Evolutionary conservation across 2,113 vertebrate genomes (phyloP).

Genomic region (Sminthopsis crassicaudata): DNA sequence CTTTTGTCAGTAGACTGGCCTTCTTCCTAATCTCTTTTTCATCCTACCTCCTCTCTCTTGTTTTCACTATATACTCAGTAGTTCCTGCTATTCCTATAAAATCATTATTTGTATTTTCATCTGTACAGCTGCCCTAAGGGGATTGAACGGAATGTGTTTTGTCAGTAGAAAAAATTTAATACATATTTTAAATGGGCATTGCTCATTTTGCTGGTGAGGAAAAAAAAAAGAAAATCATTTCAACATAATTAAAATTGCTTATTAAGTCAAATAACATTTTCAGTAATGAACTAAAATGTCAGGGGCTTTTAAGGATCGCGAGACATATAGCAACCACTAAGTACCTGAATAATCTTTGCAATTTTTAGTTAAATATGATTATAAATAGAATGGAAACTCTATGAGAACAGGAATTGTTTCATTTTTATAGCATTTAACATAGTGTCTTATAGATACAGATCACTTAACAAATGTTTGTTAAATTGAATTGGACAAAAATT

Average conservation of each 20-base stretch:
- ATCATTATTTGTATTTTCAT: conserved; percentile 52
- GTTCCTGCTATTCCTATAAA: conserved; percentile 22
- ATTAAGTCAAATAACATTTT: conserved; percentile 48
- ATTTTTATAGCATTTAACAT: background rate
- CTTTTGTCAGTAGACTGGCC: background rate
- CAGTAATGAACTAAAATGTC: conserved; percentile 39
- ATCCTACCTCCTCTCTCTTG: background rate
- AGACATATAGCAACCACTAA: background rate
- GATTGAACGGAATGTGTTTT: conserved; percentile 1
- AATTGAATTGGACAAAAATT: background rate
- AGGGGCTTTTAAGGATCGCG: background rate
- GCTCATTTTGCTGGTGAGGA: conserved; percentile 42
- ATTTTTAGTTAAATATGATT: background rate
- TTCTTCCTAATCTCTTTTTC: conserved; percentile 22
- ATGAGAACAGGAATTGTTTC: background rate
- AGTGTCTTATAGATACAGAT: background rate
- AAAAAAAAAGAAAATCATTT: conserved; percentile 58
- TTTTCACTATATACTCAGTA: background rate
- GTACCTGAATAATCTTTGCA: background rate
- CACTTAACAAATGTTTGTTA: background rate
- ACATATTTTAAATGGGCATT: conserved; percentile 63
- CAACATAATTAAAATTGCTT: conserved; percentile 63
- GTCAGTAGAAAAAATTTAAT: conserved; percentile 40
- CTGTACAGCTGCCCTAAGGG: conserved; percentile 60
- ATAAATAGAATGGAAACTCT: background rate